Evolutionary conservation across 2,888 invertebrate genomes (phyloP).

Genomic region (Eristalis intricaria): DNA sequence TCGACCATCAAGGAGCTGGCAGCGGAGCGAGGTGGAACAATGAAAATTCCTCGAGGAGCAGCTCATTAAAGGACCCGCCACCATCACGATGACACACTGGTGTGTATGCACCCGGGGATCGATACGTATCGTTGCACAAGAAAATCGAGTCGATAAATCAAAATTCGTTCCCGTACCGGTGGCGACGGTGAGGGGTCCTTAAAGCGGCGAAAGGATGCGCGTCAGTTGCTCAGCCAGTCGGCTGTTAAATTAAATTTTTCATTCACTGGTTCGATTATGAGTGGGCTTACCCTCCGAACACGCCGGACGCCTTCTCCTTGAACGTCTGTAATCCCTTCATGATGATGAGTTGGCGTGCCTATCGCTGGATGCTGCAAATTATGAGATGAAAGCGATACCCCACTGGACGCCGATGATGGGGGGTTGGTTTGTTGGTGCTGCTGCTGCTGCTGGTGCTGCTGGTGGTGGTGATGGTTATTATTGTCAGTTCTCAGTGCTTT

Average conservation of each 20-base stretch:
- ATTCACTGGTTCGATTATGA: slow-evolving; percentile 64
- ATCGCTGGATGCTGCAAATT: slow-evolving; percentile 69
- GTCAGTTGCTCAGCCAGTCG: slow-evolving; percentile 77
- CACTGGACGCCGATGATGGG: slow-evolving; percentile 49
- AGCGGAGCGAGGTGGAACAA: slow-evolving; percentile 31
- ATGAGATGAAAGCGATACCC: slow-evolving; percentile 55
- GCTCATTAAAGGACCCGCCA: slow-evolving; percentile 53
- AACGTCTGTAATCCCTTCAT: slow-evolving; percentile 81
- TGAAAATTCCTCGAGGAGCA: slow-evolving; percentile 59
- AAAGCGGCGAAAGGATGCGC: slow-evolving; percentile 73
- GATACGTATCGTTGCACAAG: slow-evolving; percentile 57
- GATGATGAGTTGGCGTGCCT: slow-evolving; percentile 63
- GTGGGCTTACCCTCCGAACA: slow-evolving; percentile 80
- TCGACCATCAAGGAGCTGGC: slow-evolving; percentile 67
- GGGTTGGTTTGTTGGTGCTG: neutral
- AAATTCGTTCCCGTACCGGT: slow-evolving; percentile 10
- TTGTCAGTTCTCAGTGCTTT: slow-evolving; percentile 52
- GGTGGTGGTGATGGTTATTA: slow-evolving; percentile 40
- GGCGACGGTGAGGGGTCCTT: neutral
- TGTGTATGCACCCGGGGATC: slow-evolving; percentile 39
- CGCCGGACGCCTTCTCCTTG: slow-evolving; percentile 81
- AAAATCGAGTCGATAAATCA: slow-evolving; percentile 61
- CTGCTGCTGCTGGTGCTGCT: neutral
- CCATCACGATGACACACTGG: neutral
- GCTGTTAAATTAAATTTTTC: slow-evolving; percentile 81